A percentile compares a stretch with the other conserved stretches of the same genome.
Conservation (phyloP, 2,888 invertebrate species). For the Dicycla oo region DNA sequence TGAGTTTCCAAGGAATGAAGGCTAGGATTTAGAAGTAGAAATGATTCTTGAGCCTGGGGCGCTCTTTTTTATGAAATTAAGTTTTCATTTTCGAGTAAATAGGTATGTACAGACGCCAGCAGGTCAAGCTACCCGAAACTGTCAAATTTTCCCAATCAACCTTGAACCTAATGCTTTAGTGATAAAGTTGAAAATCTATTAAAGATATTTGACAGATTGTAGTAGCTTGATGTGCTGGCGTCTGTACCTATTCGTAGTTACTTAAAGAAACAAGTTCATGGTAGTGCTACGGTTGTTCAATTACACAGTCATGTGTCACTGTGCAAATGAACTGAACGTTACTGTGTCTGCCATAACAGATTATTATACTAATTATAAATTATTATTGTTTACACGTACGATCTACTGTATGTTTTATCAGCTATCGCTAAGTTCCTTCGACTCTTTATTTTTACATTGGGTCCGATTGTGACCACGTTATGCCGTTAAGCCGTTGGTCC, state of each 20-base stretch:
- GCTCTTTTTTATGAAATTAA: not conserved
- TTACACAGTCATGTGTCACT: not conserved
- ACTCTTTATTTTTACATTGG: constrained; percentile 5
- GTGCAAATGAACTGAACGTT: not conserved
- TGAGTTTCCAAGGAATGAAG: not conserved
- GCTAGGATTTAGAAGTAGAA: not conserved
- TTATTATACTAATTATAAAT: not conserved
- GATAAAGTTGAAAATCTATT: too few species aligned
- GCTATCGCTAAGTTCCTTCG: not conserved
- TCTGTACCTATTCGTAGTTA: not conserved
- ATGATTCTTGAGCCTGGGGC: not conserved
- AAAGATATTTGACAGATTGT: too few species aligned
- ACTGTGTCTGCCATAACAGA: not conserved
- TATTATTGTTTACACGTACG: constrained; percentile 9
- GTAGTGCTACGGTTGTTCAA: not conserved
- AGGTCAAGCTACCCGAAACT: too few species aligned
- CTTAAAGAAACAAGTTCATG: not conserved
- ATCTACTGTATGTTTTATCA: not conserved
- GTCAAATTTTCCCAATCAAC: too few species aligned
- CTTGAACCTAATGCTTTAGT: too few species aligned
- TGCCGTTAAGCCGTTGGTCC: too few species aligned
- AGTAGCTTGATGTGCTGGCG: too few species aligned
- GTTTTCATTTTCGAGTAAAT: not conserved
- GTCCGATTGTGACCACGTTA: too few species aligned
- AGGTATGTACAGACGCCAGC: too few species aligned